These are phyloP conservation scores for Cyphomyrus plagiostoma DNA, from an alignment of 2,113 vertebrate species.

Conservation along the genomic window DNA sequence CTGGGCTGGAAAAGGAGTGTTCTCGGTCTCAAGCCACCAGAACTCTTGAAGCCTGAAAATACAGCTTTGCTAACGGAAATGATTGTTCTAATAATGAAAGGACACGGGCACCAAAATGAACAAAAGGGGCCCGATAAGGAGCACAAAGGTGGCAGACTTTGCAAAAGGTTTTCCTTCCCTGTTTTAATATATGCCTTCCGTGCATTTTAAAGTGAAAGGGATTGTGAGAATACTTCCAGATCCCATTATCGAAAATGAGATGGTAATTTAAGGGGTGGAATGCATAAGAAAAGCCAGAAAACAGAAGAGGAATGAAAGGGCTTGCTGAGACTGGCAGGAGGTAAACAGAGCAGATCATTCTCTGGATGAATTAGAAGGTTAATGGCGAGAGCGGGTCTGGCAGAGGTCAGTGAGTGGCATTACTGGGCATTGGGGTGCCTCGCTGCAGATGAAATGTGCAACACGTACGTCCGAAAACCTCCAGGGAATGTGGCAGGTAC, in stretches of 20 bases:
- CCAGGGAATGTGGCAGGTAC: not conserved
- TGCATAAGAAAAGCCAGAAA: constrained; percentile 53
- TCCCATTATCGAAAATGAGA: constrained; percentile 61
- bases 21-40: constrained; percentile 39
- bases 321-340: constrained; percentile 40
- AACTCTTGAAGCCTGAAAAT: constrained; percentile 36
- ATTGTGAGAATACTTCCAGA: constrained; percentile 30
- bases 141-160: constrained; percentile 63
- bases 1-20: constrained; percentile 54
- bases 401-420: constrained; percentile 52
- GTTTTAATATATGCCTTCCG: constrained; percentile 31
- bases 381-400: constrained; percentile 50
- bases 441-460: constrained; percentile 27
- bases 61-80: constrained; percentile 49
- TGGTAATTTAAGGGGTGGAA: constrained; percentile 54
- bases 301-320: constrained; percentile 41
- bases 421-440: constrained; percentile 35
- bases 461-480: not conserved
- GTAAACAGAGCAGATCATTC: not conserved
- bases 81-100: constrained; percentile 40
- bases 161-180: constrained; percentile 54
- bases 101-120: constrained; percentile 34
- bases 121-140: constrained; percentile 63
- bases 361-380: constrained; percentile 60
- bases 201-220: constrained; percentile 42